Evolutionary conservation across 2,888 invertebrate species (phyloP), one percentile per base, ranked within the genome.

Genomic region (Therioaphis trifolii): DNA sequence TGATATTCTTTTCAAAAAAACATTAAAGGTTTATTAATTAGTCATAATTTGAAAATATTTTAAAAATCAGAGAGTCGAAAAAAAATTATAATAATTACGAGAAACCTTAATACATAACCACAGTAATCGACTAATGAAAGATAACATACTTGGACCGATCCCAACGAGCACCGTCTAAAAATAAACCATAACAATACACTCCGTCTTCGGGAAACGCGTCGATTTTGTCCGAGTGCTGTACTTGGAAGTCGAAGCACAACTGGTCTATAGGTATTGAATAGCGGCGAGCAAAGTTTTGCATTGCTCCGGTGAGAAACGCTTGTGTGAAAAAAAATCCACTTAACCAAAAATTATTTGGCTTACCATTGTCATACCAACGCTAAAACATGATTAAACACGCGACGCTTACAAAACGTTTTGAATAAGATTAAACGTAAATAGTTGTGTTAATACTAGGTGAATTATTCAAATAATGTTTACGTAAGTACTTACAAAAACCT

Each of bases 291-390:
- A 91, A 96, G 89, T 97, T 97, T 89, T 97, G 97, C 88, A 95
- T 93, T 0, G 94, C 94, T 0, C 95, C 96, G 0, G 97, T 96
- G 35, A 97, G 90, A 89, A 97, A 97, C 0, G 96, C 96, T 89
- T 97, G 96, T 0, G 96, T 95, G 88, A 96, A 97, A 88, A 94
- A 97, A 89, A 97, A 96, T 0, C 96, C 97, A 0, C 97, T 94
- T 2, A 97, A 89, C 97, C 97, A 98, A 90, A 95, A 97, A 0
- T 93, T 92, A 0, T 91, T 86, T 0, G 96, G 97, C 88, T 95
- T 95, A 0, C 94, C 95, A 9, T 92, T 87, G 1, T 91, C 89
- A 85, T 88, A 88, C 91, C 91, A 91, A 55, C 87, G 87, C 89
- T 90, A 87, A 86, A 89, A 89, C 85, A 85, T 85, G 85, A 18